Percentiles rank a stretch among this genome's conserved stretches.
These are phyloP conservation scores for Caenorhabditis virilis DNA, from an alignment of 2,888 invertebrate genomes.

Conservation along the genomic window DNA sequence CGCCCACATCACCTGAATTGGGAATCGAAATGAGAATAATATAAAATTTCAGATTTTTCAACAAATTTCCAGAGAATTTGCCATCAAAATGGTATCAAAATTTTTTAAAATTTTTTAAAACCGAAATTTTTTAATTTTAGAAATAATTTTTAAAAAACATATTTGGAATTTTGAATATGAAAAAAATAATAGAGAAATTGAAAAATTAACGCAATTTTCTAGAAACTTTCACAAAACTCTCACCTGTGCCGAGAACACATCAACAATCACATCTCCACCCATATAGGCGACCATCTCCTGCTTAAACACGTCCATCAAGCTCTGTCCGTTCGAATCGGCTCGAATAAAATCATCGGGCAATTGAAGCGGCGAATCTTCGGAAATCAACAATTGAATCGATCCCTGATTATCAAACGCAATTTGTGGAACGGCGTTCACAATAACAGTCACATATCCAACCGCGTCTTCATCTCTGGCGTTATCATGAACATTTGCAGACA, in stretches of 20 bases:
- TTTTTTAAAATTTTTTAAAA: no score
- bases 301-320: slow-evolving; percentile 48
- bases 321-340: slow-evolving; percentile 44
- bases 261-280: slow-evolving; percentile 76
- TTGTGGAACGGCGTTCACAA: slow-evolving; percentile 89
- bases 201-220: neutral
- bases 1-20: slow-evolving; percentile 25
- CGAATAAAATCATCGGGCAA: slow-evolving; percentile 54
- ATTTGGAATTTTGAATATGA: neutral
- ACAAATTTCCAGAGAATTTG: no score
- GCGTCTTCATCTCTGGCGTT: slow-evolving; percentile 93
- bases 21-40: neutral
- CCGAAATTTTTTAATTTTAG: neutral
- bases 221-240: neutral
- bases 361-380: slow-evolving; percentile 48
- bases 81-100: no score
- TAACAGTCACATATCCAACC: slow-evolving; percentile 92
- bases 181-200: neutral
- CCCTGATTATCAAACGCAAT: slow-evolving; percentile 45
- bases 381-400: slow-evolving; percentile 56
- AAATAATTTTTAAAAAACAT: neutral
- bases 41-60: neutral
- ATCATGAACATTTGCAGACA: slow-evolving; percentile 64
- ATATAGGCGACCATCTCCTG: slow-evolving; percentile 81
- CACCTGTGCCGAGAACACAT: slow-evolving; percentile 90